Evolutionary conservation across 2,113 vertebrate species (phyloP), one percentile per base, ranked within the genome.

Genomic region (Cyanoramphus novaezelandiae): DNA sequence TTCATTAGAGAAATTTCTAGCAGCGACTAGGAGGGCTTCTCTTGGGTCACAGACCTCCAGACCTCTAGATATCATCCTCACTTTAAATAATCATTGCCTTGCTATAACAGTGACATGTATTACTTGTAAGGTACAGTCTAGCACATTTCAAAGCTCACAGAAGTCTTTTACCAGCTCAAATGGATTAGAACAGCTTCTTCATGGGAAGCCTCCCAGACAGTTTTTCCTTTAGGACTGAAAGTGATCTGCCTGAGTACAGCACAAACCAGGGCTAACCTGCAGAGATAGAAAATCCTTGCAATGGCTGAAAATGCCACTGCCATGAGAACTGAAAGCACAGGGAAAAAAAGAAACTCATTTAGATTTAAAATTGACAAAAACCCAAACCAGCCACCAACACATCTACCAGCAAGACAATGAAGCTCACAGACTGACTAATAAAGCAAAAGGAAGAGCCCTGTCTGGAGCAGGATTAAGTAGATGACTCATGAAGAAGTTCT

Each of bases 401-500:
- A 46, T 81, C 79, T 29, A 53, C 67, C 33, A 88, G 85, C 41
- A 83, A 35, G 35, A 39, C 72, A 57, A 68, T 9, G 46, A 37
- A 86, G 64, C 39, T 63, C 63, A 31, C 50, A 82, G 68, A 47
- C 24, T 90, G 80, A 50, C 24, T 74, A 65, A 90, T 13, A 47
- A n/a, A 76, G 79, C 47, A 50, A 31, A 92, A 93, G 90, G 90
- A 87, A 94, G 83, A 93, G 65, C 72, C 53, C 80, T 81, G 81
- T 95, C 93, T 96, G 83, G 47, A 90, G 72, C 77, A 81, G 86
- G 86, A 85, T 86, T 92, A 79, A 71, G 52, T 0, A 86, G 35
- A 49, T 92, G 93, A 95, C 60, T 96, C 93, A 91, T 14, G 62
- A 60, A 90, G 62, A 68, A 92, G 47, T 78, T 86, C 85, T 92